Base-by-base conservation (phyloP, 2,113 vertebrate genomes). In the Scartelaos histophorus region DNA sequence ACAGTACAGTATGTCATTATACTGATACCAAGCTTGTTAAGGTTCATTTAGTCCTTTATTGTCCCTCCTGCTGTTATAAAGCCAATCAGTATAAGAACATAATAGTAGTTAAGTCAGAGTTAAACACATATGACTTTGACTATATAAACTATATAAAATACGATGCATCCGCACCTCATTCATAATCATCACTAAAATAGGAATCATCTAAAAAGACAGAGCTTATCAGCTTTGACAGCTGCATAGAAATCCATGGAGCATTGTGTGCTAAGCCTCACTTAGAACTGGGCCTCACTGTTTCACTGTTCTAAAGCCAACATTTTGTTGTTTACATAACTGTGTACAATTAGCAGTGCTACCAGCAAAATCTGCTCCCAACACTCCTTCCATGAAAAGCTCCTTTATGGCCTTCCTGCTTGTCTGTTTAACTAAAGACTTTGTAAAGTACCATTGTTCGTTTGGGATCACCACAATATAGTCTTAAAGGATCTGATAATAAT, bases 131-230 rank as follows among this genome's bases (percentile, higher is more conserved):
- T 10, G 29, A 2, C 29, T 29, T 29, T 4, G 38, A 43, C 7
- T 43, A 9, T 53, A 7, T 53, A 17, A 19, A 43, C 7, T 43
- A 9, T 53, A 7, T 53, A 17, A 19, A 51, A 51, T 19, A 7
- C 7, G 13, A 60, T 60, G 80, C 15, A 68, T 67, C 84, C 75
- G 54, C 81, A 75, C 58, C 54, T 82, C 62, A 69, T 86, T 71
- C 84, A 83, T 76, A 85, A 81, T 84, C 83, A 83, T 85, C 81
- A 86, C 71, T 73, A 82, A 78, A 81, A 87, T 78, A 90, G 84
- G 69, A 66, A 82, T 78, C 38, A 66, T 80, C 66, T 54, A 80
- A 49, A 38, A 38, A 7, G 43, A 10, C 43, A 66, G 49, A n/a
- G 68, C 78, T 87, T 85, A 91, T 90, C 69, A 83, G 58, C 86